These are phyloP conservation scores for Chlorops oryzae DNA, from an alignment of 1,140 invertebrate genomes.

Conservation along the genomic window DNA sequence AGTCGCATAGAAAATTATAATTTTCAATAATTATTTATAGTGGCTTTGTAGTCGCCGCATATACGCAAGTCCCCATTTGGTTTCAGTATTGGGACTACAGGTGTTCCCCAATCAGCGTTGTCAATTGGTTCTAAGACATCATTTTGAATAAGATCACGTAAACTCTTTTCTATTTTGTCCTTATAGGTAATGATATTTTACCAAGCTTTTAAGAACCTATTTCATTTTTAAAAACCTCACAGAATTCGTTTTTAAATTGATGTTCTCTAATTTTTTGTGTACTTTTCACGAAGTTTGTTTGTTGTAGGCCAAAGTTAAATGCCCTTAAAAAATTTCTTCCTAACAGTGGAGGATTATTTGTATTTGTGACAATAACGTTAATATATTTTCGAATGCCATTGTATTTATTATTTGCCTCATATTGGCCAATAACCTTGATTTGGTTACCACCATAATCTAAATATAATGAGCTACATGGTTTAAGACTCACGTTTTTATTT, in stretches of 20 bases:
- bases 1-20: too few species aligned
- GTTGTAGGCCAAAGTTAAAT: constrained; percentile 6
- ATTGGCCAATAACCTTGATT: too few species aligned
- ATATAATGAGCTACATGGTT: too few species aligned
- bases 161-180: constrained; percentile 14
- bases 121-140: constrained; percentile 36
- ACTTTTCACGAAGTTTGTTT: constrained; percentile 3
- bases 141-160: constrained; percentile 31
- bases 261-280: neutral
- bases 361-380: constrained; percentile 6
- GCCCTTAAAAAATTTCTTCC: constrained; percentile 9
- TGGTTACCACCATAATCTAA: too few species aligned
- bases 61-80: constrained; percentile 46
- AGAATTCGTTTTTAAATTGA: constrained; percentile 8
- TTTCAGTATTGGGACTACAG: constrained; percentile 42
- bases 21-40: constrained; percentile 40
- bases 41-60: constrained; percentile 48
- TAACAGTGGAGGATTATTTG: constrained; percentile 1
- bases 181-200: constrained; percentile 10
- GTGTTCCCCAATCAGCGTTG: constrained; percentile 41
- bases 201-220: constrained; percentile 10
- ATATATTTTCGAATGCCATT: neutral
- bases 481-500: too few species aligned
- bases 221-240: constrained; percentile 2
- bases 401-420: too few species aligned